A percentile compares a stretch with the other conserved stretches of the same genome.
These are phyloP conservation scores for Lonchura striata DNA, from an alignment of 2,113 vertebrate species.

Conservation along the genomic window DNA sequence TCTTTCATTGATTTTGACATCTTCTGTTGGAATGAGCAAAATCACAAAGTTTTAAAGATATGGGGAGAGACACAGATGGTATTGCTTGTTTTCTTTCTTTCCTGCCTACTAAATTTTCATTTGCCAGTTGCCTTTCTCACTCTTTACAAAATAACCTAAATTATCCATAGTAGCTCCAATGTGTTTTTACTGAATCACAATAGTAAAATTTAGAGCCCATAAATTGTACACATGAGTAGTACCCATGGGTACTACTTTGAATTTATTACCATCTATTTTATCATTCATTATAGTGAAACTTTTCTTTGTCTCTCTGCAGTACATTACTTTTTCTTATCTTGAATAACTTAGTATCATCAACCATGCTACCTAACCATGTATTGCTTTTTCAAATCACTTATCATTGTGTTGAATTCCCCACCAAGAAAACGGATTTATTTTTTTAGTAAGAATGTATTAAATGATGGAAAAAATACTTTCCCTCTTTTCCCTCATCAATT, in stretches of 20 bases:
- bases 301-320: background rate
- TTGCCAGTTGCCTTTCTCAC: background rate
- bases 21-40: background rate
- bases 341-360: background rate
- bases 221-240: background rate
- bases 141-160: background rate
- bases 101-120: background rate
- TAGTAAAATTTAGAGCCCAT: background rate
- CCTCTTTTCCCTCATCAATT: background rate
- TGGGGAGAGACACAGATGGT: accelerated
- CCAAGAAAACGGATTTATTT: background rate
- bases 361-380: background rate
- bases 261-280: background rate
- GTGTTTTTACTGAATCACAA: background rate
- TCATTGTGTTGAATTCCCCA: background rate
- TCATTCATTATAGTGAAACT: background rate
- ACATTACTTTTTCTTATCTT: background rate
- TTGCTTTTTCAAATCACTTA: background rate
- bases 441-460: background rate
- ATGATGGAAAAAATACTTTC: background rate
- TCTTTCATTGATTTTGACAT: background rate
- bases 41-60: background rate
- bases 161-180: background rate
- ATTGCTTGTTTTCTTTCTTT: background rate
- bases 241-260: background rate